These are phyloP conservation scores for Leistus spinibarbis DNA, from an alignment of 2,888 invertebrate genomes.

Conservation along the genomic window DNA sequence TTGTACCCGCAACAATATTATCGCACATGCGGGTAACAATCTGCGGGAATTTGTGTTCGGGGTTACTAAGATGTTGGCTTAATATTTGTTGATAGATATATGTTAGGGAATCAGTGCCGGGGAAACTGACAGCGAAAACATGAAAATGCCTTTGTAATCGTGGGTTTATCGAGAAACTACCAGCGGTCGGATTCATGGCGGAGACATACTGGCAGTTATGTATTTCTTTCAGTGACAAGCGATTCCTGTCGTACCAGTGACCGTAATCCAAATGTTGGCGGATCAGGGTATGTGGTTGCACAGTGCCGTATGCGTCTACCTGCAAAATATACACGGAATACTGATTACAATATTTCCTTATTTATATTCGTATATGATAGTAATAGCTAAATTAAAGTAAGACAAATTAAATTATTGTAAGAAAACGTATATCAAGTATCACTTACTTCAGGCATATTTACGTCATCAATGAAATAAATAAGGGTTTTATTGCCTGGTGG, in stretches of 20 bases:
- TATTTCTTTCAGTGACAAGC: constrained; percentile 88
- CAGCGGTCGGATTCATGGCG: constrained; percentile 98
- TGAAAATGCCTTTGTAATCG: constrained; percentile 89
- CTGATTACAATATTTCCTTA: not conserved
- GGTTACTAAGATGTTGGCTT: constrained; percentile 81
- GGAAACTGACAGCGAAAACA: constrained; percentile 83
- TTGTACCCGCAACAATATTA: constrained; percentile 80
- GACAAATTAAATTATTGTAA: not conserved
- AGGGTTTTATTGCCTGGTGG: constrained; percentile 94
- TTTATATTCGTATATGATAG: no score
- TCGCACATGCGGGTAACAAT: constrained; percentile 70
- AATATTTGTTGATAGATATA: constrained; percentile 90
- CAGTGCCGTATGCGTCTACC: constrained; percentile 87
- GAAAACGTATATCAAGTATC: not conserved
- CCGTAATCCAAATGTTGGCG: constrained; percentile 94
- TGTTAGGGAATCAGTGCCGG: constrained; percentile 79
- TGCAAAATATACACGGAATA: constrained; percentile 43
- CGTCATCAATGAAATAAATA: constrained; percentile 94
- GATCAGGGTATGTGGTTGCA: constrained; percentile 94
- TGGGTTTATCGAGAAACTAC: constrained; percentile 95
- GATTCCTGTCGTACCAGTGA: constrained; percentile 89
- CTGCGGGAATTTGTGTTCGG: constrained; percentile 78
- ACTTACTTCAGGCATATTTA: constrained; percentile 96
- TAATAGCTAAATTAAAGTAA: no score
- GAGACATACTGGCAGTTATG: constrained; percentile 97